Conservation (phyloP, 2,797 vertebrate genomes). For the Rhodeus uyekii region DNA sequence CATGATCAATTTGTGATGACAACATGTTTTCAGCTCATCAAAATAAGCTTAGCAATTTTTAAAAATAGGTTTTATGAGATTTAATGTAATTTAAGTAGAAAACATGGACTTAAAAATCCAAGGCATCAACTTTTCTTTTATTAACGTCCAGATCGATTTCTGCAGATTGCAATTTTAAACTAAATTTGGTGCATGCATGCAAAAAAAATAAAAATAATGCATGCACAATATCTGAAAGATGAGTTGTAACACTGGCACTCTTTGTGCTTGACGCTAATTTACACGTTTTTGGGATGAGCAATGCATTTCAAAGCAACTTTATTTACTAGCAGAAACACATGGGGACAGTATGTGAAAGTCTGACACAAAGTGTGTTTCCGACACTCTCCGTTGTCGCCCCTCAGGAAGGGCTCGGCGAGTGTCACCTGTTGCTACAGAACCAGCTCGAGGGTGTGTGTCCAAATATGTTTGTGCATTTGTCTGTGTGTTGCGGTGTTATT, state of each 20-base stretch:
- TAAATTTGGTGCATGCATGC: not conserved
- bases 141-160: not conserved
- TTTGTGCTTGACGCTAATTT: not conserved
- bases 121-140: too few species aligned
- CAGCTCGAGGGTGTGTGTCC: not conserved
- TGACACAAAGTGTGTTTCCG: not conserved
- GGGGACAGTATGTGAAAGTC: not conserved
- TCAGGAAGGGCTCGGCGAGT: not conserved
- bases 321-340: not conserved
- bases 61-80: too few species aligned
- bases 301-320: not conserved
- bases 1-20: too few species aligned
- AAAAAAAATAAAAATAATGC: not conserved
- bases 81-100: too few species aligned
- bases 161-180: not conserved
- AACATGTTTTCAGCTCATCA: too few species aligned
- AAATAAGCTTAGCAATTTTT: too few species aligned
- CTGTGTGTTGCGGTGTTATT: constrained; percentile 9
- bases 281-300: constrained; percentile 10
- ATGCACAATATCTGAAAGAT: not conserved
- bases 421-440: constrained; percentile 32
- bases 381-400: not conserved
- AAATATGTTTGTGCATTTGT: not conserved
- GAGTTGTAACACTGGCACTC: not conserved
- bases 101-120: too few species aligned